A percentile compares a stretch with the other conserved stretches of the same genome.
These are phyloP conservation scores for Cydia splendana DNA, from an alignment of 1,140 invertebrate genomes.

Conservation along the genomic window DNA sequence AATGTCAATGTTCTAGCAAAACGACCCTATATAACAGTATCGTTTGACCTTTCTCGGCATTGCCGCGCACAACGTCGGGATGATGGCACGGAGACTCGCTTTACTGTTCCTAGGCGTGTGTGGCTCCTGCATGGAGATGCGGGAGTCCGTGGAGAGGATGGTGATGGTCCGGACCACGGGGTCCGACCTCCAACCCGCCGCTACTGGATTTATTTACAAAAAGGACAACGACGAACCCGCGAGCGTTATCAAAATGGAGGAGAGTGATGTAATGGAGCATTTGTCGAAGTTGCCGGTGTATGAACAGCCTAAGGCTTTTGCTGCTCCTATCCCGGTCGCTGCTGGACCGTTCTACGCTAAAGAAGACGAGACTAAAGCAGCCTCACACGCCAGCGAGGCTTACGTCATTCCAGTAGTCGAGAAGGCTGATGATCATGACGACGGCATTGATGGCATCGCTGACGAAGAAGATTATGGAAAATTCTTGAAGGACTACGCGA, in stretches of 20 bases:
- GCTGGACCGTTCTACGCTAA: conserved; percentile 50
- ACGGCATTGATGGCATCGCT: conserved; percentile 59
- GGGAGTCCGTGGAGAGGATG: conserved; percentile 74
- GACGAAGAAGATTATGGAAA: conserved; percentile 68
- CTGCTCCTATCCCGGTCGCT: conserved; percentile 49
- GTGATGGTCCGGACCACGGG: conserved; percentile 75
- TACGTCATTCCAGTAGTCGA: conserved; percentile 67
- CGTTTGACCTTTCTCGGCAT: conserved; percentile 65
- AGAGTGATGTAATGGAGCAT: conserved; percentile 71
- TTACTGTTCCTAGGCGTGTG: conserved; percentile 48
- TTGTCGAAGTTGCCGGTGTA: conserved; percentile 61
- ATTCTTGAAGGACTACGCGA: conserved; percentile 59
- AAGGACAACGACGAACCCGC: conserved; percentile 73
- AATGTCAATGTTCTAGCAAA: conserved; percentile 69
- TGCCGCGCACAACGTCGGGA: conserved; percentile 52
- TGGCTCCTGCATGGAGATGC: conserved; percentile 66
- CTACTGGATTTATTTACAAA: conserved; percentile 79
- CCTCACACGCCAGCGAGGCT: conserved; percentile 50
- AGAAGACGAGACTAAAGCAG: conserved; percentile 55
- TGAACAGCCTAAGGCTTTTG: conserved; percentile 56
- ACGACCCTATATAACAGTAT: conserved; percentile 71
- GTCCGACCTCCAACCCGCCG: conserved; percentile 76
- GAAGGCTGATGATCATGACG: conserved; percentile 47
- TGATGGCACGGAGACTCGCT: conserved; percentile 59
- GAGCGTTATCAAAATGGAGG: conserved; percentile 75